phyloP scores from a whole-genome alignment of 2,797 vertebrate genomes.

The Peromyscus eremicus region DNA sequence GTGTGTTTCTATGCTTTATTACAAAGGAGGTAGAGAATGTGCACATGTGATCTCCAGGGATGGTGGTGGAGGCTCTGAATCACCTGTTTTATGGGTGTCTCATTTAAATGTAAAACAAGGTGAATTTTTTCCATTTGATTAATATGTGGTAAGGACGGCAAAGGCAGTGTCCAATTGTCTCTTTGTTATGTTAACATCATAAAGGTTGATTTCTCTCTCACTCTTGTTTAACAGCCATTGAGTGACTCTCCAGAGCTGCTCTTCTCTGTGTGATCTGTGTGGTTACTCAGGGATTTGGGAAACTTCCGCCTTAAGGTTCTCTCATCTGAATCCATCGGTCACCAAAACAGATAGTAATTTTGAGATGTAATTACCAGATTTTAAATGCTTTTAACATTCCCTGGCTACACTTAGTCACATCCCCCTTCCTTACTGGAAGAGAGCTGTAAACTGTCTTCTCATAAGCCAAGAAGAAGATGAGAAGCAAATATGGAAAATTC shows the following conservation, averaged over 20 bases:
- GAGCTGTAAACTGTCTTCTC: background rate
- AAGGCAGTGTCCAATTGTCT: background rate
- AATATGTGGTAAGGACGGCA: background rate
- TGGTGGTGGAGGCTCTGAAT: background rate
- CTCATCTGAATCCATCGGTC: background rate
- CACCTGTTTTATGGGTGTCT: background rate
- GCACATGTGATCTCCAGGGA: background rate
- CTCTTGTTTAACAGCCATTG: background rate
- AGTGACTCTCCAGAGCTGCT: background rate
- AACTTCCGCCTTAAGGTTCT: background rate
- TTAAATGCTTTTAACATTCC: background rate
- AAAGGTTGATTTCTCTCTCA: background rate
- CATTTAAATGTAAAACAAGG: slow-evolving; percentile 1
- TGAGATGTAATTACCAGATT: background rate
- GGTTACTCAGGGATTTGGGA: background rate
- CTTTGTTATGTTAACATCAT: background rate
- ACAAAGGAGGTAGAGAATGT: background rate
- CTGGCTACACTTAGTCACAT: background rate
- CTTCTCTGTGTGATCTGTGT: background rate
- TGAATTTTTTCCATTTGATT: background rate
- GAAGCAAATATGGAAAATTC: background rate
- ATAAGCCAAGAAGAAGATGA: background rate
- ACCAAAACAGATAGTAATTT: background rate
- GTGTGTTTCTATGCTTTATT: background rate
- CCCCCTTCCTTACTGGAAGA: background rate